A percentile compares a stretch with the other conserved stretches of the same genome.
Evolutionary conservation across 1,140 invertebrate genomes (phyloP).

Genomic region (Meteorus sp.): DNA sequence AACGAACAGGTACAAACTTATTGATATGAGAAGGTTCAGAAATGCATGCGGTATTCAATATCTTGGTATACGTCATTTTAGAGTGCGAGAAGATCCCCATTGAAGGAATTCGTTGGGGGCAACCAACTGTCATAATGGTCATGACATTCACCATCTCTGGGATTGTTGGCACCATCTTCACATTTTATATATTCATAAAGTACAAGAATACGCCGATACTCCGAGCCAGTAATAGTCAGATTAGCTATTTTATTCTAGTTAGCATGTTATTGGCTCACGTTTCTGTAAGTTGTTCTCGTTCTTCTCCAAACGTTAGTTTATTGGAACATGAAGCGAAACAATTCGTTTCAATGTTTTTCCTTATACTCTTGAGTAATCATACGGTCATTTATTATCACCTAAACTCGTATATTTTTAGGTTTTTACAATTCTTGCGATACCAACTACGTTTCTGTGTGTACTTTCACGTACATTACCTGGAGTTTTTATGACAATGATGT

Average conservation of each 20-base stretch:
- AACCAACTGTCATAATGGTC: slow-evolving; percentile 64
- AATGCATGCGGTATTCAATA: slow-evolving; percentile 2
- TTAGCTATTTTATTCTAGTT: slow-evolving; percentile 71
- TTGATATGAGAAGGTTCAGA: no score
- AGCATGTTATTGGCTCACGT: slow-evolving; percentile 54
- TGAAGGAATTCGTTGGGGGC: slow-evolving; percentile 64
- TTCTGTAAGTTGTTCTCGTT: slow-evolving; percentile 36
- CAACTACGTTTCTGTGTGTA: slow-evolving; percentile 68
- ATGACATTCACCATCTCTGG: slow-evolving; percentile 65
- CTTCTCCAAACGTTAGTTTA: no score
- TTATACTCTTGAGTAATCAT: no score
- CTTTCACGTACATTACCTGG: slow-evolving; percentile 72
- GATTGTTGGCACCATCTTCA: slow-evolving; percentile 64
- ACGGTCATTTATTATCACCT: background rate
- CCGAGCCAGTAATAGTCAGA: slow-evolving; percentile 69
- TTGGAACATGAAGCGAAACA: no score
- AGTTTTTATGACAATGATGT: slow-evolving; percentile 81
- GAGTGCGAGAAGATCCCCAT: slow-evolving; percentile 63
- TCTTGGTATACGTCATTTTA: slow-evolving; percentile 36
- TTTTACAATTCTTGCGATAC: slow-evolving; percentile 75
- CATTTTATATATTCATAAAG: slow-evolving; percentile 65
- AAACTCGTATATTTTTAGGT: slow-evolving; percentile 31
- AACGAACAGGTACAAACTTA: no score
- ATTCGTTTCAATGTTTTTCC: no score
- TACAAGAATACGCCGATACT: slow-evolving; percentile 73